Conservation (phyloP, 2,797 vertebrate species). For the Danio kyathit region DNA sequence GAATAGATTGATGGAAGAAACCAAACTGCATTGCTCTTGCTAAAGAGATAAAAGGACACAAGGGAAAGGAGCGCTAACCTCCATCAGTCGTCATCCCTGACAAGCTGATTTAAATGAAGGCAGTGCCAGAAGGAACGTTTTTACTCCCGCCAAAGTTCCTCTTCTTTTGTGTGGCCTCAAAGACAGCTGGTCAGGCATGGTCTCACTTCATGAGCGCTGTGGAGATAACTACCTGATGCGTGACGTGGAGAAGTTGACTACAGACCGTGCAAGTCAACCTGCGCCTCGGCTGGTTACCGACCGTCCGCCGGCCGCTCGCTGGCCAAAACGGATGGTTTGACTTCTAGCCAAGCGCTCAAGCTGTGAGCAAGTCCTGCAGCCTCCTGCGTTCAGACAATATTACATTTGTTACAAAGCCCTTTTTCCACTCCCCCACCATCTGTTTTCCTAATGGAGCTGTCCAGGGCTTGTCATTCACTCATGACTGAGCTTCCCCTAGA, state of each 20-base stretch:
- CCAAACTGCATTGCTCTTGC: conserved; percentile 1
- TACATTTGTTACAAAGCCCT: conserved; percentile 72
- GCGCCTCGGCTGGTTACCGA: conserved; percentile 34
- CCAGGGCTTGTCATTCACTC: conserved; percentile 75
- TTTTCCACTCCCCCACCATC: conserved; percentile 68
- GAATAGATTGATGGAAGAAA: background rate
- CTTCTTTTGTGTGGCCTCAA: conserved; percentile 17
- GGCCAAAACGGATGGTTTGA: conserved; percentile 67
- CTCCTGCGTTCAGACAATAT: conserved; percentile 60
- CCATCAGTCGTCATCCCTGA: conserved; percentile 44
- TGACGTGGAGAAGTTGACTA: conserved; percentile 15
- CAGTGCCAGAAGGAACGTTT: conserved; percentile 13
- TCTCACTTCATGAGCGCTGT: conserved; percentile 29
- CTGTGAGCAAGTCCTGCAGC: conserved; percentile 74
- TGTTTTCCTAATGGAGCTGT: conserved; percentile 78
- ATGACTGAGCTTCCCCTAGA: conserved; percentile 65
- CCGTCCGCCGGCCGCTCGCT: conserved; percentile 27
- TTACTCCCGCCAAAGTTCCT: conserved; percentile 30
- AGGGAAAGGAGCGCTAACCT: conserved; percentile 12
- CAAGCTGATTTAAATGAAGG: conserved; percentile 45
- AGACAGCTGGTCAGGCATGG: conserved; percentile 50
- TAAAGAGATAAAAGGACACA: conserved; percentile 21
- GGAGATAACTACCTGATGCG: conserved; percentile 49
- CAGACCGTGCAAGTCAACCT: conserved; percentile 27
- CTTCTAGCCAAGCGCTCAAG: conserved; percentile 67